Evolutionary conservation across 2,888 invertebrate species (phyloP), one percentile per base, ranked within the genome.

Genomic region (Cantharis rustica): DNA sequence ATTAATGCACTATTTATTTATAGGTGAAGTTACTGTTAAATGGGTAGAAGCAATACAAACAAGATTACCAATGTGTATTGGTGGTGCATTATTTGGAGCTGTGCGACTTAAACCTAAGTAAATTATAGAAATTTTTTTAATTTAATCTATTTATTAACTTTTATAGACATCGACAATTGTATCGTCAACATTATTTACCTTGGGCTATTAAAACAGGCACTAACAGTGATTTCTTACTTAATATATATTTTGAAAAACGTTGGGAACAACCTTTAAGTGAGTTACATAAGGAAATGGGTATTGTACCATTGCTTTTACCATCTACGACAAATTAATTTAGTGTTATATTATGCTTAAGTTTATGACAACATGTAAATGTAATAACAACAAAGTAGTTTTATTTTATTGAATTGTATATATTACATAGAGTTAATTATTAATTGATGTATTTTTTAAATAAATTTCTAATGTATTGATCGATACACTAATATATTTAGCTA

Each of bases 41-140:
- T 98, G 98, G 97, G 93, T 99, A 69, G 99, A 99, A 91, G 99
- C 95, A 0, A 92, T 99, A 75, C 99, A 99, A 89, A 96, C 95
- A 11, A 94, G 93, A 71, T 89, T 99, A 23, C 99, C 99, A 0
- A 98, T 99, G 98, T 98, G 98, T 86, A 91, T 96, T 78, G 93
- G 94, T 71, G 99, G 96, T 16, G 98, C 96, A 0, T 90, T 98
- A 75, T 97, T 98, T 90, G 99, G 98, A 11, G 96, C 98, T 1
- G 89, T 94, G 13, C 90, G 98, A 81, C 90, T 99, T 13, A 93
- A 93, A 83, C 95, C 96, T 73, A 97, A 95, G 93, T 92, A 89
- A 89, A 10, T 23, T n/a, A 68, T 26, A 61, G n/a, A n/a, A 76
- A 68, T 79, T 72, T 70, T 66, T 63, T 61, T 9, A 16, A 73